Conservation (phyloP, 1,140 invertebrate species). For the Mesaphorura yosii region DNA sequence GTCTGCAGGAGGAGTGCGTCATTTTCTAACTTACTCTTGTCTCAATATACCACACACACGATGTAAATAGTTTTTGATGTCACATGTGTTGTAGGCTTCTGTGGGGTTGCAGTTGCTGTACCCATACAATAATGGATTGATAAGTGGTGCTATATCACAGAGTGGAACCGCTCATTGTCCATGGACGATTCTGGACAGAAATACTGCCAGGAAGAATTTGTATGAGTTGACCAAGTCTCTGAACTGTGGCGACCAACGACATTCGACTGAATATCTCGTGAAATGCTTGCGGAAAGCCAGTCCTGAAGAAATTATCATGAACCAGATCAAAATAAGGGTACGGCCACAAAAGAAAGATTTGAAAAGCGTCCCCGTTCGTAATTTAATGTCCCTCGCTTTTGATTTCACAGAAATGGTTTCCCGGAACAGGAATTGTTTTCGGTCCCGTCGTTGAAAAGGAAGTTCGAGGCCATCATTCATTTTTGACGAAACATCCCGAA, state of each 20-base stretch:
- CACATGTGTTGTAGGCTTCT: too few relatives aligned
- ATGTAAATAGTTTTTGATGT: too few relatives aligned
- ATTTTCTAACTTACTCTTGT: too few relatives aligned
- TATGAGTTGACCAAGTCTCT: slow-evolving; percentile 38
- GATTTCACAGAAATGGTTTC: background rate
- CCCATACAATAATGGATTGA: slow-evolving; percentile 23
- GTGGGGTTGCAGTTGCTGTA: background rate
- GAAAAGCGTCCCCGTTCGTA: background rate
- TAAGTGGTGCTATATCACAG: slow-evolving; percentile 34
- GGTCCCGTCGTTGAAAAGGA: background rate
- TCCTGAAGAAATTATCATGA: background rate
- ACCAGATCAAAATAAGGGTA: background rate
- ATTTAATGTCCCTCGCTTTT: too few relatives aligned
- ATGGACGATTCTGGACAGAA: slow-evolving; percentile 35
- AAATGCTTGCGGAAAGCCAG: slow-evolving; percentile 9
- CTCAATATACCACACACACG: too few relatives aligned
- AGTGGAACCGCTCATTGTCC: slow-evolving; percentile 36
- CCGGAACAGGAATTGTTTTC: background rate
- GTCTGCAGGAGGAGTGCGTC: background rate
- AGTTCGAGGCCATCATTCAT: background rate
- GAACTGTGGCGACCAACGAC: slow-evolving; percentile 42
- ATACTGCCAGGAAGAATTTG: slow-evolving; percentile 25
- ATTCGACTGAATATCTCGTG: slow-evolving; percentile 15
- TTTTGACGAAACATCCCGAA: background rate
- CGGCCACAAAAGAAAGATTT: background rate